Base-by-base conservation (phyloP, 2,888 invertebrate genomes). In the Physocephala rufipes region DNA sequence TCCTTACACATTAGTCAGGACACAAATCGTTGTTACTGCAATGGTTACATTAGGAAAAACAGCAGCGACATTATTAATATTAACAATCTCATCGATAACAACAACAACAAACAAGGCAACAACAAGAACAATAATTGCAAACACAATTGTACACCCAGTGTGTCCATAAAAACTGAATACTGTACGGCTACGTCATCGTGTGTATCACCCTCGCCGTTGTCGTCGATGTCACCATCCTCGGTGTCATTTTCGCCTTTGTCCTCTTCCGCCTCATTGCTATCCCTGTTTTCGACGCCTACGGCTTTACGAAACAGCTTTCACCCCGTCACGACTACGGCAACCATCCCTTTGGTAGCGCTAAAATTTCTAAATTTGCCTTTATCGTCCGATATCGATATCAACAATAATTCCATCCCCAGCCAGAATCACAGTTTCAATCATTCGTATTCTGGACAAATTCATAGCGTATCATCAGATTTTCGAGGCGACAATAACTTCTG, bases 361-460 rank as follows among this genome's bases (percentile, higher is more conserved):
- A 28, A 30, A 4, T 30, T 30, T 3, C 63, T 21, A 3, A 26
- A 58, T 15, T 28, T 24, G 58, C 58, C 68, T 72, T 67, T 69
- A 67, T 19, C 63, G 43, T 63, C 55, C 36, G n/a, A 30, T 36
- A 66, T 79, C 74, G 82, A 82, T 73, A 80, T 82, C 74, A 82
- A 82, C 74, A 82, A 82, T 55, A 82, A 82, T 65, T 79, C 79
- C 24, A 76, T 78, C 75, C 76, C 76, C 51, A 75, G 81, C 24
- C 80, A 76, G 68, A 82, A 81, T 63, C 59, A 82, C 2, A 81
- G 81, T 62, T 4, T 36, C 36, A 4, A 36, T 12, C 36, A 36
- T 9, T 36, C 9, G 36, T 7, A 36, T 53, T 21, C 21, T 9
- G 21, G 2, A 12, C 2, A 1, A 2, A 53, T 0, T 53, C 24